A percentile compares a stretch with the other conserved stretches of the same genome.
These are phyloP conservation scores for Caenorhabditis sinica DNA, from an alignment of 2,888 invertebrate species.

Conservation along the genomic window DNA sequence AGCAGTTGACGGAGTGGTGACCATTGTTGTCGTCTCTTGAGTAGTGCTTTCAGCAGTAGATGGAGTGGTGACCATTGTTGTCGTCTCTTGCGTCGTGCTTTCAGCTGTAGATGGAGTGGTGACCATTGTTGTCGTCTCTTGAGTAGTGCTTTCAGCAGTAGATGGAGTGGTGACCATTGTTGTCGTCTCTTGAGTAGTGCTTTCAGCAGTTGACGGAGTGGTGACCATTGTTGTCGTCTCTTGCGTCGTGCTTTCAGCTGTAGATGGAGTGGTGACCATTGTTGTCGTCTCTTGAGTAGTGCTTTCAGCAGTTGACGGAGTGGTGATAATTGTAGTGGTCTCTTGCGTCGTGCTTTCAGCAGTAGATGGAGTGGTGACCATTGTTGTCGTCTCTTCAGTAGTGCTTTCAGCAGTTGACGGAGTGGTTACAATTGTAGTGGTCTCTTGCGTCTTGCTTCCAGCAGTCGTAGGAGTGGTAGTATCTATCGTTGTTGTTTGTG, in stretches of 20 bases:
- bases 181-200: neutral
- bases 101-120: no score
- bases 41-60: no score
- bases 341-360: neutral
- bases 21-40: no score
- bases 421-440: neutral
- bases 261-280: neutral
- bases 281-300: neutral
- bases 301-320: neutral
- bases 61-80: no score
- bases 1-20: no score
- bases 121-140: no score
- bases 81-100: no score
- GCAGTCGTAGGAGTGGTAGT: conserved; percentile 4
- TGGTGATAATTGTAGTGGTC: neutral
- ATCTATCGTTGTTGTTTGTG: neutral
- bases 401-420: neutral
- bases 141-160: no score
- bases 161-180: neutral
- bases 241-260: neutral
- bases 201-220: neutral
- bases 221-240: neutral
- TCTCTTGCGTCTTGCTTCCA: neutral
- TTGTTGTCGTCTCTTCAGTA: neutral
- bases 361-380: neutral